phyloP scores from a whole-genome alignment of 2,797 vertebrate genomes.

The Onychomys torridus region DNA sequence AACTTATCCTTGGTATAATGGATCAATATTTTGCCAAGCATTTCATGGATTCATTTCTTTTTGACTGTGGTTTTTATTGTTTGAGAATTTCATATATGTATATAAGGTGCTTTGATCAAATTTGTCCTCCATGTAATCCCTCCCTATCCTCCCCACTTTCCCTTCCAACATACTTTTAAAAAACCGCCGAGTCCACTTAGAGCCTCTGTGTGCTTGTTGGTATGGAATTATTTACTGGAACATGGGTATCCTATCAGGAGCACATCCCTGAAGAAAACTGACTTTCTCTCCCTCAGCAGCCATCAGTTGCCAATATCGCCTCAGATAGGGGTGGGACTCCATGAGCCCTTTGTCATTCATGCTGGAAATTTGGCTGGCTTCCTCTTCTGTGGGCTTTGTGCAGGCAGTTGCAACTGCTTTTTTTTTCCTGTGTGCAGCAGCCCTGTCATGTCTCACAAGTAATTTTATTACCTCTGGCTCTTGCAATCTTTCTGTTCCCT shows the following conservation, averaged over 20 bases:
- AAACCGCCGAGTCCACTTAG: background rate
- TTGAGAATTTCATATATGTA: background rate
- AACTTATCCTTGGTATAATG: background rate
- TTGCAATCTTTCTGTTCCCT: background rate
- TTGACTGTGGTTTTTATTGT: background rate
- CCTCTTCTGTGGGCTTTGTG: background rate
- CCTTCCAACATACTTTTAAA: background rate
- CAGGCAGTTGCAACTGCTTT: background rate
- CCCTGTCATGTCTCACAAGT: background rate
- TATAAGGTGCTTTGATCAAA: background rate
- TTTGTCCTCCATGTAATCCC: background rate
- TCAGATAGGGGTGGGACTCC: background rate
- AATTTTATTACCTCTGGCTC: background rate
- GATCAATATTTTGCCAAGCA: background rate
- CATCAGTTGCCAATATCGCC: background rate
- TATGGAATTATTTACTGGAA: background rate
- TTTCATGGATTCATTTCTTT: background rate
- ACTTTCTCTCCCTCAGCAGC: background rate
- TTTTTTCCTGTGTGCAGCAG: background rate
- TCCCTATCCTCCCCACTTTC: background rate
- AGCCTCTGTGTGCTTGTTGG: background rate
- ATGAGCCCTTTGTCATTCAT: accelerated
- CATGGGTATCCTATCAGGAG: background rate
- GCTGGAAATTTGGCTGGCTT: background rate
- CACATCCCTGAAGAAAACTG: background rate